phyloP scores from a whole-genome alignment of 2,888 invertebrate species.

The Hipparchia sbordonii region DNA sequence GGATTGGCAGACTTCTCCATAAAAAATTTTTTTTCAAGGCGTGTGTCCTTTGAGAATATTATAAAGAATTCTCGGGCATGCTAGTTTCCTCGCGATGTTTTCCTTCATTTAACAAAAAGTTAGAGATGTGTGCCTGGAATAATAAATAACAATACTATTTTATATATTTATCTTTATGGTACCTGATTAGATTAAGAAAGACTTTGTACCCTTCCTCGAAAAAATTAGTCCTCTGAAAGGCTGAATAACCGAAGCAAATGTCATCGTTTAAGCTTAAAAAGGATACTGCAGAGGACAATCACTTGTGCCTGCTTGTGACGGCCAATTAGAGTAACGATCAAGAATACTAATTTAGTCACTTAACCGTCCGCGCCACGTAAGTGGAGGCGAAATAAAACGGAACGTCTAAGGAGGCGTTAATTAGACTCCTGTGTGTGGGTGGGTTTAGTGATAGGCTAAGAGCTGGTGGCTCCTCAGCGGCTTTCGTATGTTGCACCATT shows the following conservation, averaged over 20 bases:
- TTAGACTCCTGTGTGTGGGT: conserved; percentile 52
- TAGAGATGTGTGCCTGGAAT: too few species aligned
- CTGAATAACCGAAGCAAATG: conserved; percentile 20
- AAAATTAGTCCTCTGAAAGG: conserved; percentile 1
- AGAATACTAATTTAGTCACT: conserved; percentile 61
- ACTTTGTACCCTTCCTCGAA: not conserved
- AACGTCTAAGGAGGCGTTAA: conserved; percentile 58
- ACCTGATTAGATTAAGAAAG: not conserved
- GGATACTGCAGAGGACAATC: conserved; percentile 46
- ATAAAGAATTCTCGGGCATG: too few species aligned
- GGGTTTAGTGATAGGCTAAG: conserved; percentile 43
- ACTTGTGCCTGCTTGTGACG: conserved; percentile 56
- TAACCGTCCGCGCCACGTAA: conserved; percentile 54
- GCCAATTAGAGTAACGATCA: conserved; percentile 61
- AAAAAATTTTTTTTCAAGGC: too few species aligned
- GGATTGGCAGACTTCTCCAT: too few species aligned
- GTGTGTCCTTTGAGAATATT: too few species aligned
- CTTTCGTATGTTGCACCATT: not conserved
- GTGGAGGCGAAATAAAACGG: conserved; percentile 57
- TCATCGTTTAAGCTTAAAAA: conserved; percentile 40
- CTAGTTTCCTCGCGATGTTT: too few species aligned
- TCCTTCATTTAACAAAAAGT: too few species aligned
- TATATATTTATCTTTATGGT: too few species aligned
- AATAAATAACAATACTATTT: not conserved
- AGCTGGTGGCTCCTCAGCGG: not conserved